Percentiles rank a stretch among this genome's conserved stretches.
phyloP scores from a whole-genome alignment of 1,140 invertebrate genomes.

The Leptinotarsa defecta region DNA sequence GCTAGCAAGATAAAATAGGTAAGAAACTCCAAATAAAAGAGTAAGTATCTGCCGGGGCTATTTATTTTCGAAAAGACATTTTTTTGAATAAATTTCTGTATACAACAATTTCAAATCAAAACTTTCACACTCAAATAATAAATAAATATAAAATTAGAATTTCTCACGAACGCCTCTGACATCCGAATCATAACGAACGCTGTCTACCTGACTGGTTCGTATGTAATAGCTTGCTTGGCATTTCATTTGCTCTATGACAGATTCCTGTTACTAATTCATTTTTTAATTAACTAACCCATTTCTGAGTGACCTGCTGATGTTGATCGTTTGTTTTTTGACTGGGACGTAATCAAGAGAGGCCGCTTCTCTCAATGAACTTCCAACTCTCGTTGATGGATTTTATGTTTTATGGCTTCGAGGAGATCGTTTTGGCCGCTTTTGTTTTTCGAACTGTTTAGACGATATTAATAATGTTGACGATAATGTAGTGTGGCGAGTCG shows the following conservation, averaged over 20 bases:
- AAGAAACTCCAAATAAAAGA: no score
- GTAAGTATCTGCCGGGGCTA: no score
- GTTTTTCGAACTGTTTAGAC: constrained; percentile 24
- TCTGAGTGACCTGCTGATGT: constrained; percentile 39
- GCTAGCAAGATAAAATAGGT: no score
- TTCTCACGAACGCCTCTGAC: constrained; percentile 14
- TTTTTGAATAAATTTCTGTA: no score
- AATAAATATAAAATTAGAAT: not conserved
- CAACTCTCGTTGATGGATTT: constrained; percentile 40
- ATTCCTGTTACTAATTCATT: constrained; percentile 54
- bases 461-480: constrained; percentile 29
- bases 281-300: constrained; percentile 52
- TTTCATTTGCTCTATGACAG: constrained; percentile 53
- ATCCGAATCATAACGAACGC: constrained; percentile 30
- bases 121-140: no score
- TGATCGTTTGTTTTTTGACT: constrained; percentile 31
- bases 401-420: constrained; percentile 36
- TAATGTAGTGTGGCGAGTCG: not conserved
- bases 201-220: constrained; percentile 45
- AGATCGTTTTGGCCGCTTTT: constrained; percentile 32
- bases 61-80: no score
- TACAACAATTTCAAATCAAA: no score
- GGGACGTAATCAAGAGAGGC: constrained; percentile 23
- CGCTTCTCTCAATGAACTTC: constrained; percentile 37
- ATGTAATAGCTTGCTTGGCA: constrained; percentile 48